phyloP scores from a whole-genome alignment of 2,888 invertebrate species.

The Lithophane semibrunnea region DNA sequence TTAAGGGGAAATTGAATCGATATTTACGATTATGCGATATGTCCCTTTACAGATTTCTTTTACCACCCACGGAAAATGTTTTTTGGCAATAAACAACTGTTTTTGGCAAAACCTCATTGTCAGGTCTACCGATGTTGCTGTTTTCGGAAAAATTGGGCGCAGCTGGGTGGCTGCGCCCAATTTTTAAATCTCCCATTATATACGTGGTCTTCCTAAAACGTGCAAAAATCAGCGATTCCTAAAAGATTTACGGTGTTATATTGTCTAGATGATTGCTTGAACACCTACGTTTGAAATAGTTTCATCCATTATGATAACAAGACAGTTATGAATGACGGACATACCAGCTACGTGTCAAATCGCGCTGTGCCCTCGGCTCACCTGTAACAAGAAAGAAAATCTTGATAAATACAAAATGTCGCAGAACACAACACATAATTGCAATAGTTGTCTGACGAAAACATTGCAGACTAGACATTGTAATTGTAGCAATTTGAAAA shows the following conservation, averaged over 20 bases:
- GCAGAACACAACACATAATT: conserved; percentile 15
- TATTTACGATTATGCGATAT: conserved; percentile 62
- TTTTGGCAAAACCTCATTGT: conserved; percentile 76
- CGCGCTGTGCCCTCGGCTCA: conserved; percentile 63
- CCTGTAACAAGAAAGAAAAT: conserved; percentile 78
- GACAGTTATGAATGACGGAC: conserved; percentile 50
- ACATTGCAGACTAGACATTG: conserved; percentile 23
- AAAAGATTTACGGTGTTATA: conserved; percentile 43
- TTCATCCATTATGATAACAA: conserved; percentile 51
- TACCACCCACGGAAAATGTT: conserved; percentile 73
- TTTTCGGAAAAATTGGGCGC: conserved; percentile 69
- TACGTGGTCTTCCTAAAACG: conserved; percentile 42
- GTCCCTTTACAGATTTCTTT: conserved; percentile 61
- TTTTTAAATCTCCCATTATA: conserved; percentile 67
- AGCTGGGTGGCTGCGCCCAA: conserved; percentile 62
- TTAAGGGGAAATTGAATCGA: conserved; percentile 62
- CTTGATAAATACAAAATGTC: conserved; percentile 46
- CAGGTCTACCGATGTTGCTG: conserved; percentile 65
- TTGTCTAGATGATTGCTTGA: conserved; percentile 42
- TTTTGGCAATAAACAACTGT: conserved; percentile 70
- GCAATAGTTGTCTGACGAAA: conserved; percentile 22
- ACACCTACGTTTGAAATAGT: conserved; percentile 58
- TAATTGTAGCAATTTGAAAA: conserved; percentile 31
- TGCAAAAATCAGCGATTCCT: conserved; percentile 34
- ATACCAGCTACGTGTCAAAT: conserved; percentile 58